Percentiles rank a stretch among this genome's conserved stretches.
These are phyloP conservation scores for Standfussiana lucernea DNA, from an alignment of 2,888 invertebrate species.

Conservation along the genomic window DNA sequence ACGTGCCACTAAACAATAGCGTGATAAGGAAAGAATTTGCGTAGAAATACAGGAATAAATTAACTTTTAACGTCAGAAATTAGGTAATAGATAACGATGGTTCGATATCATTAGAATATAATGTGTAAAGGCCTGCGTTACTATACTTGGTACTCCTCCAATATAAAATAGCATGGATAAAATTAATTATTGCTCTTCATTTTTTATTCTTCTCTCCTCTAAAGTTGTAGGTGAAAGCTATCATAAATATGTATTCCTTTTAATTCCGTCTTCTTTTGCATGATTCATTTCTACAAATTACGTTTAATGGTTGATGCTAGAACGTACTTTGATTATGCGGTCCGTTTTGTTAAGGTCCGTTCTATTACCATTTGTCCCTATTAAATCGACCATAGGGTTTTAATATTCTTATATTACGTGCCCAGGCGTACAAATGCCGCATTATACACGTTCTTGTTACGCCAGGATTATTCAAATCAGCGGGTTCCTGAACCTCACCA, in stretches of 20 bases:
- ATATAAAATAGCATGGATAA: neutral
- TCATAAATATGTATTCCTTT: constrained; percentile 22
- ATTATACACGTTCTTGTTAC: constrained; percentile 75
- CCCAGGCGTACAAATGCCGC: constrained; percentile 69
- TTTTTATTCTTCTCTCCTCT: constrained; percentile 10
- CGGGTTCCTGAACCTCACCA: constrained; percentile 51
- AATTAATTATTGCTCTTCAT: constrained; percentile 2
- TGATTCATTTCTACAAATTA: constrained; percentile 26
- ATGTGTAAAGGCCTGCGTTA: constrained; percentile 4
- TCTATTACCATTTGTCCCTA: constrained; percentile 37
- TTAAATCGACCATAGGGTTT: constrained; percentile 47
- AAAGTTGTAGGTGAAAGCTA: neutral
- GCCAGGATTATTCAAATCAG: constrained; percentile 79
- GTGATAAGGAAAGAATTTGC: constrained; percentile 60
- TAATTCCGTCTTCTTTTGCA: neutral
- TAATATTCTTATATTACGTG: constrained; percentile 75
- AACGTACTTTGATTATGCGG: constrained; percentile 27
- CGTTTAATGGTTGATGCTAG: constrained; percentile 6
- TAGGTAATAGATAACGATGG: constrained; percentile 9
- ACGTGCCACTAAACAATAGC: constrained; percentile 59
- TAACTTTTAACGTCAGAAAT: constrained; percentile 29
- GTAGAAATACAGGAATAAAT: constrained; percentile 39
- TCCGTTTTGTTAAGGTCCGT: constrained; percentile 32
- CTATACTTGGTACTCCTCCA: neutral
- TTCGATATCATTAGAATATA: constrained; percentile 12